Percentiles rank a stretch among this genome's conserved stretches.
Evolutionary conservation across 2,888 invertebrate species (phyloP).

Genomic region (Carpatolechia fugitivella): DNA sequence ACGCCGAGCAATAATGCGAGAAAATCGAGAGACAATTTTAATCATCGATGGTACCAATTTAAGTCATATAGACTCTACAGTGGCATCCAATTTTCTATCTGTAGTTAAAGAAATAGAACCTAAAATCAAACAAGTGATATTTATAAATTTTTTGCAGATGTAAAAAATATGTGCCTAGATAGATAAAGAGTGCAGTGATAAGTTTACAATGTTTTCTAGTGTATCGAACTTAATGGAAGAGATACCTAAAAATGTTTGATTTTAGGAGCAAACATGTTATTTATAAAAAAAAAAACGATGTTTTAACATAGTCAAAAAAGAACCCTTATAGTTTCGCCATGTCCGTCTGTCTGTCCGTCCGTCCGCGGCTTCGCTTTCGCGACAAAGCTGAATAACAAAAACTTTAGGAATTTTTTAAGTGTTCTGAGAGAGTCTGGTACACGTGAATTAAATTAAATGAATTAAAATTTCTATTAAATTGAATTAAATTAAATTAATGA

Average conservation of each 20-base stretch:
- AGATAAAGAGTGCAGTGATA: constrained; percentile 28
- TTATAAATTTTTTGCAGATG: constrained; percentile 50
- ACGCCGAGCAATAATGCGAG: constrained; percentile 40
- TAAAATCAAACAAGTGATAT: constrained; percentile 39
- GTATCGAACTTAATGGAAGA: constrained; percentile 21
- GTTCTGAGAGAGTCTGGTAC: no score
- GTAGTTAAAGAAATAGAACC: constrained; percentile 56
- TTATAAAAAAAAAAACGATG: no score
- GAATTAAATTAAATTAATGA: no score
- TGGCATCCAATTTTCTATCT: constrained; percentile 56
- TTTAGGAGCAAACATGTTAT: no score
- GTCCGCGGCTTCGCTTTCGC: no score
- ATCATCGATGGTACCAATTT: constrained; percentile 56
- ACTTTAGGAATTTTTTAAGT: no score
- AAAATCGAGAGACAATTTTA: constrained; percentile 33
- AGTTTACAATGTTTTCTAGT: constrained; percentile 30
- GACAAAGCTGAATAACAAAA: no score
- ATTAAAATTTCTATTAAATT: no score
- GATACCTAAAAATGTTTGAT: background rate
- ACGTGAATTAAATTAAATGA: no score
- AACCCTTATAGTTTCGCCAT: no score
- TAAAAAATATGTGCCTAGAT: constrained; percentile 33
- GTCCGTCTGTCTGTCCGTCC: no score
- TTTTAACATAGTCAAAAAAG: no score
- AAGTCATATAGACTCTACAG: constrained; percentile 56